Percentiles rank a stretch among this genome's conserved stretches.
These are phyloP conservation scores for Muscicapa striata DNA, from an alignment of 2,797 vertebrate genomes.

Conservation along the genomic window DNA sequence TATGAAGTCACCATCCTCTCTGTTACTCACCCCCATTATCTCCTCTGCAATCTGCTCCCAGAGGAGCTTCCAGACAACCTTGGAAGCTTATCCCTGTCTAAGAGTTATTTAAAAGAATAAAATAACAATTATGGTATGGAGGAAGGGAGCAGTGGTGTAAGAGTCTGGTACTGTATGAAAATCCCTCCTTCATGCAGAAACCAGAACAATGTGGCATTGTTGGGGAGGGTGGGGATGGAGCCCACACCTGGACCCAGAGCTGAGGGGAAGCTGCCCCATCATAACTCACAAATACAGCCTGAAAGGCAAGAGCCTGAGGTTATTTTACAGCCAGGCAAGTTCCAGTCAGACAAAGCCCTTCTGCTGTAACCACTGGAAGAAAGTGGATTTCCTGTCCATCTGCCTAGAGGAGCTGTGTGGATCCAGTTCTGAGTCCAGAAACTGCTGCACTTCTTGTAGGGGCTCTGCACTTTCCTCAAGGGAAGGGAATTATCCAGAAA, in stretches of 20 bases:
- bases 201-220: slow-evolving; percentile 76
- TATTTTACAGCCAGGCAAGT: slow-evolving; percentile 74
- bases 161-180: slow-evolving; percentile 45
- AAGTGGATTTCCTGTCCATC: slow-evolving; percentile 80
- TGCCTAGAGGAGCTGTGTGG: background rate
- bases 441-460: background rate
- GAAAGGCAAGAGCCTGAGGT: slow-evolving; percentile 78
- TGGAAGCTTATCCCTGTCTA: slow-evolving; percentile 77
- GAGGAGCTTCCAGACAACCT: slow-evolving; percentile 65
- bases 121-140: background rate
- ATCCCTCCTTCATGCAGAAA: slow-evolving; percentile 66
- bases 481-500: slow-evolving; percentile 17
- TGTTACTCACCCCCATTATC: slow-evolving; percentile 72
- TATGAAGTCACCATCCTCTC: slow-evolving; percentile 68
- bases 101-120: slow-evolving; percentile 10
- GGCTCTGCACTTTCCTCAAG: background rate
- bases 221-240: slow-evolving; percentile 23
- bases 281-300: slow-evolving; percentile 76
- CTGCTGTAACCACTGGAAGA: slow-evolving; percentile 67
- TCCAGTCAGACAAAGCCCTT: slow-evolving; percentile 76
- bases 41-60: slow-evolving; percentile 71
- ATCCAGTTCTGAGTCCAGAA: background rate
- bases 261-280: slow-evolving; percentile 47
- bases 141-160: background rate
- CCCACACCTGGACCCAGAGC: background rate